Evolutionary conservation across 2,797 vertebrate species (phyloP).

Genomic region (Galagoides demidoff): DNA sequence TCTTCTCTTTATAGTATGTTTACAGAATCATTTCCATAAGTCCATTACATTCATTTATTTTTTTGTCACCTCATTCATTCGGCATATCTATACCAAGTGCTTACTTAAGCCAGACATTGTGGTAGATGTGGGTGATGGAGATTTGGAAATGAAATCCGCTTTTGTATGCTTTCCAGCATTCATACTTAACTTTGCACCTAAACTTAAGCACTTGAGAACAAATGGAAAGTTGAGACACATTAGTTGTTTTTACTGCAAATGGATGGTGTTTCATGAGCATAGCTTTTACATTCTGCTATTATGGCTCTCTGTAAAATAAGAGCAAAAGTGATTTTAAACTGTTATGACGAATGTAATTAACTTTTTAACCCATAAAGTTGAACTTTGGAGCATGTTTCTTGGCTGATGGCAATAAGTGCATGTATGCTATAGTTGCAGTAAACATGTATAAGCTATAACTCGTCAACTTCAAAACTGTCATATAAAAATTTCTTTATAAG

Average conservation of each 20-base stretch:
- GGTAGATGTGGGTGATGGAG: background rate
- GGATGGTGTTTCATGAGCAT: background rate
- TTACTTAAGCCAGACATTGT: background rate
- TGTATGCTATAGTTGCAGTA: background rate
- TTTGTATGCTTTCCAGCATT: constrained; percentile 32
- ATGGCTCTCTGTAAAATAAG: background rate
- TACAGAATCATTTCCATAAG: constrained; percentile 43
- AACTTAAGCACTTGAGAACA: background rate
- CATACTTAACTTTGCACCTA: constrained; percentile 26
- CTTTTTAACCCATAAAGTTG: background rate
- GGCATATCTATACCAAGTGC: background rate
- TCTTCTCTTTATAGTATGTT: constrained; percentile 33
- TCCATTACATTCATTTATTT: constrained; percentile 36
- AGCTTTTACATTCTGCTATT: background rate
- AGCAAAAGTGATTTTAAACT: constrained; percentile 32
- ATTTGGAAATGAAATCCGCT: constrained; percentile 21
- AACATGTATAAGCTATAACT: background rate
- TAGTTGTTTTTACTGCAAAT: constrained; percentile 51
- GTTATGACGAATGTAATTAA: constrained; percentile 19
- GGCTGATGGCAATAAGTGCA: background rate
- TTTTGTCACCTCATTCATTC: constrained; percentile 27
- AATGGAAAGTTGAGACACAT: constrained; percentile 47
- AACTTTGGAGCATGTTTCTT: constrained; percentile 25
- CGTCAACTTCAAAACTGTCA: background rate
- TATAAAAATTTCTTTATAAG: background rate